Evolutionary conservation across 2,113 vertebrate genomes (phyloP).

Genomic region (Phalacrocorax aristotelis): DNA sequence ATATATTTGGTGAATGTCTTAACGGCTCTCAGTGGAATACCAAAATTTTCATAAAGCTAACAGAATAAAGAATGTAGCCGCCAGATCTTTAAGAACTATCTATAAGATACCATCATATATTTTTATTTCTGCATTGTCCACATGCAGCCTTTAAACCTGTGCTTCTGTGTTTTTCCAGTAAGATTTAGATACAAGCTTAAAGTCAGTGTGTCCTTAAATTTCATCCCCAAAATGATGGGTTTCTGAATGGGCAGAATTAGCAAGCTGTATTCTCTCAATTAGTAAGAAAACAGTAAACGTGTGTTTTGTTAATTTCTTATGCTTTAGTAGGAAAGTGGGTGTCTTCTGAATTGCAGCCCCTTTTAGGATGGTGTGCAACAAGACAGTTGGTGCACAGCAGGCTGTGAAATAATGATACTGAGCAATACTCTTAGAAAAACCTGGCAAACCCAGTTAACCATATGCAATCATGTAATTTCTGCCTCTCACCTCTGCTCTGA

Average conservation of each 20-base stretch:
- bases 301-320: background rate
- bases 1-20: background rate
- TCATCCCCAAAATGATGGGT: background rate
- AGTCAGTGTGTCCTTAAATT: background rate
- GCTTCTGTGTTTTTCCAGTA: background rate
- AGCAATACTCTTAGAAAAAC: constrained; percentile 11
- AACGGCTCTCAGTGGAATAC: background rate
- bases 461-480: constrained; percentile 11
- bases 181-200: background rate
- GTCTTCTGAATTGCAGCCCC: background rate
- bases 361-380: background rate
- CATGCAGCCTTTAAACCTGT: background rate
- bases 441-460: constrained; percentile 18
- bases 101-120: background rate
- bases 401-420: background rate
- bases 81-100: background rate
- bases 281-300: background rate
- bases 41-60: background rate
- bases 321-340: background rate
- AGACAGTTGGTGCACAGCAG: constrained; percentile 56
- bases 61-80: background rate
- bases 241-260: background rate
- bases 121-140: background rate
- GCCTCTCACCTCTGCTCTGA: background rate
- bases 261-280: background rate